phyloP scores from a whole-genome alignment of 2,113 vertebrate genomes.

The Rousettus leschenaultii region DNA sequence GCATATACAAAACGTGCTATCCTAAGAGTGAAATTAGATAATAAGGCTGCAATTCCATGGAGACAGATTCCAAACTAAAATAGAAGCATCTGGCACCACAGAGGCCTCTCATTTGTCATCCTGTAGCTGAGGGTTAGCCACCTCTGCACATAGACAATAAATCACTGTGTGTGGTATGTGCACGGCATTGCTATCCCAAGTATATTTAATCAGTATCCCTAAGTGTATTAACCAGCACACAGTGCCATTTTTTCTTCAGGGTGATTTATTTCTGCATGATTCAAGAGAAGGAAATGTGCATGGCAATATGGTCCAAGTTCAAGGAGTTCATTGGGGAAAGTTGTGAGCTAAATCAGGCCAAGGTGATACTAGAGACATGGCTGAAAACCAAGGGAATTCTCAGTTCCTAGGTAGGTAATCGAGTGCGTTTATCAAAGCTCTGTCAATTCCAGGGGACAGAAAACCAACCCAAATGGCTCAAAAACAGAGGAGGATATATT shows the following conservation, averaged over 20 bases:
- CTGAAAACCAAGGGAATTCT: neutral
- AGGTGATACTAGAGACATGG: neutral
- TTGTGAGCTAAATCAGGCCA: neutral
- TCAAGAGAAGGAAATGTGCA: neutral
- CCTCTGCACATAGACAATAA: neutral
- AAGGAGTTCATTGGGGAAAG: neutral
- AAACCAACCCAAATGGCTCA: neutral
- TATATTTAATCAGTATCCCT: neutral
- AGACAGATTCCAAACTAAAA: neutral
- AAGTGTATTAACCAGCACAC: neutral
- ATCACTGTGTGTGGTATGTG: neutral
- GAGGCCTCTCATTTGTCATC: neutral
- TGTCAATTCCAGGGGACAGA: neutral
- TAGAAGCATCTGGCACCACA: neutral
- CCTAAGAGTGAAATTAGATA: neutral
- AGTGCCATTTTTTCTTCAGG: neutral
- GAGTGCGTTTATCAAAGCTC: neutral
- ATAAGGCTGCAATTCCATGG: neutral
- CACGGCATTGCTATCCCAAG: neutral
- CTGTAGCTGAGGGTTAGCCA: neutral
- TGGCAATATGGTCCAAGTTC: neutral
- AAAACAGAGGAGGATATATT: neutral
- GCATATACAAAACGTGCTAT: neutral
- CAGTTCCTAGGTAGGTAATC: neutral
- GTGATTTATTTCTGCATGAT: constrained; percentile 6